Evolutionary conservation across 2,888 invertebrate genomes (phyloP).

Genomic region (Julus scanicus): DNA sequence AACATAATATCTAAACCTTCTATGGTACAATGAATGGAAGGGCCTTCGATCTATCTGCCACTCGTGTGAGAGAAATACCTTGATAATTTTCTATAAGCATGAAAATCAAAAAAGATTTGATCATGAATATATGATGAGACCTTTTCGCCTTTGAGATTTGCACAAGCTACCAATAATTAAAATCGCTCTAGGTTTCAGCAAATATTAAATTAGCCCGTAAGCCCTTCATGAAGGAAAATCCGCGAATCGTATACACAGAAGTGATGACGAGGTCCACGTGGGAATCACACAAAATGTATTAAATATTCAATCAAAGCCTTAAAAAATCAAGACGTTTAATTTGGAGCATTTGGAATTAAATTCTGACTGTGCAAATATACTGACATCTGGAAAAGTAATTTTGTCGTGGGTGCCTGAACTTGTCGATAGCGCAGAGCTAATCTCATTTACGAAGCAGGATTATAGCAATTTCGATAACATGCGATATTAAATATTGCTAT

Average conservation of each 20-base stretch:
- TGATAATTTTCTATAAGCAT: background rate
- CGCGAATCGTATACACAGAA: background rate
- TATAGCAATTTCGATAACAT: background rate
- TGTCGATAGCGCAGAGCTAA: constrained; percentile 1
- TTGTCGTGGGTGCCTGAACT: background rate
- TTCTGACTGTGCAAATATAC: constrained; percentile 24
- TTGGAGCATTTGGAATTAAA: constrained; percentile 33
- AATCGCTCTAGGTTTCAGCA: constrained; percentile 43
- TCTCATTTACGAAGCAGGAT: constrained; percentile 11
- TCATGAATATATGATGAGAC: constrained; percentile 33
- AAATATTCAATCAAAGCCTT: constrained; percentile 33
- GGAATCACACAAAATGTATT: constrained; percentile 14
- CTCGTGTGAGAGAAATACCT: background rate
- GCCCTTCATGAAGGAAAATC: constrained; percentile 14
- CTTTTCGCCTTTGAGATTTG: constrained; percentile 44
- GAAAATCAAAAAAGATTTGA: background rate
- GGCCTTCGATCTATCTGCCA: no score
- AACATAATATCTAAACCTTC: no score
- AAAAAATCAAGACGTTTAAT: constrained; percentile 27
- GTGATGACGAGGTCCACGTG: background rate
- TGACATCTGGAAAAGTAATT: constrained; percentile 1
- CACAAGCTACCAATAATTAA: constrained; percentile 49
- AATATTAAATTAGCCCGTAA: constrained; percentile 37
- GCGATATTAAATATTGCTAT: background rate
- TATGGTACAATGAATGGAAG: no score